Percentiles rank a stretch among this genome's conserved stretches.
Conservation (phyloP, 1,140 invertebrate genomes). For the Drosophila sulfurigaster region DNA sequence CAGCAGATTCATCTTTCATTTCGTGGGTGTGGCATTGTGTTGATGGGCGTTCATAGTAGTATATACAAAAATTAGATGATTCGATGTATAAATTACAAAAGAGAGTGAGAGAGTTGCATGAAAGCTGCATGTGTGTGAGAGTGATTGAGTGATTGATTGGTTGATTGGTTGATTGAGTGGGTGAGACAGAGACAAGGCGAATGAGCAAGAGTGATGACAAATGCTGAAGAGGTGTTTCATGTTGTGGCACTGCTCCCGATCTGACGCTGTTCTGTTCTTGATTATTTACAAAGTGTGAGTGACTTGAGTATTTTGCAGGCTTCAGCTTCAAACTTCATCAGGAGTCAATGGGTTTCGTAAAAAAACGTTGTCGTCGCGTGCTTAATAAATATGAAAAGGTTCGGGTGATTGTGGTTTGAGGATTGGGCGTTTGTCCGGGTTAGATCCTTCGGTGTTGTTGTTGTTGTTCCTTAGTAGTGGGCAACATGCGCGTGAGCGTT, state of each 20-base stretch:
- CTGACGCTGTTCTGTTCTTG: constrained; percentile 15
- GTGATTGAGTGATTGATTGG: constrained; percentile 7
- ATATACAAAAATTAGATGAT: constrained; percentile 66
- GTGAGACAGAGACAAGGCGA: constrained; percentile 48
- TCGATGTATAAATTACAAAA: constrained; percentile 56
- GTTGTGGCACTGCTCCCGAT: constrained; percentile 14
- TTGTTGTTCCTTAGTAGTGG: constrained; percentile 66
- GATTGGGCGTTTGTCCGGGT: background rate
- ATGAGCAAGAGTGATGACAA: constrained; percentile 28
- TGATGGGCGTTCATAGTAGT: constrained; percentile 66
- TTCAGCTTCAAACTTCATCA: constrained; percentile 91
- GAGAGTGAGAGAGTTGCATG: constrained; percentile 60
- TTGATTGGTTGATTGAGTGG: constrained; percentile 8
- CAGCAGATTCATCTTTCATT: constrained; percentile 47
- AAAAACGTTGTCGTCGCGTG: constrained; percentile 91
- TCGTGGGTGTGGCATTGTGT: constrained; percentile 66
- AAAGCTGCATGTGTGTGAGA: constrained; percentile 61
- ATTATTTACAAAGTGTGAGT: constrained; percentile 84
- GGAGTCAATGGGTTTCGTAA: constrained; percentile 87
- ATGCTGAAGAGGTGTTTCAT: constrained; percentile 16
- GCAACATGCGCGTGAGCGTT: constrained; percentile 76
- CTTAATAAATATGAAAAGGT: constrained; percentile 94
- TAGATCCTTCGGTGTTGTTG: background rate
- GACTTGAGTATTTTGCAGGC: constrained; percentile 86
- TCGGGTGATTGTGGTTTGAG: constrained; percentile 84